These are phyloP conservation scores for Brachionus rubens DNA, from an alignment of 1,140 invertebrate genomes.

Conservation along the genomic window DNA sequence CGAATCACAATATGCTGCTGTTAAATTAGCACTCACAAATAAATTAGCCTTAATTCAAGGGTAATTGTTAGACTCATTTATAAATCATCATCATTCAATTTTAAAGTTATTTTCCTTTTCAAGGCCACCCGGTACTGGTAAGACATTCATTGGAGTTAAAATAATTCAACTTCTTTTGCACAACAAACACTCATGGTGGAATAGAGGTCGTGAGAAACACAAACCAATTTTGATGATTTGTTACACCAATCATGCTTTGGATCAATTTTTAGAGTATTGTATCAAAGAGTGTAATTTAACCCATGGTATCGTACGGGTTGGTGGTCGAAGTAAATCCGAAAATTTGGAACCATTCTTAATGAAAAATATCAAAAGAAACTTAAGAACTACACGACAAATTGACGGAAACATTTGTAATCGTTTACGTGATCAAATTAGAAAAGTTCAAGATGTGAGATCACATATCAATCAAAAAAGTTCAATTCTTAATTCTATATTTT, in stretches of 20 bases:
- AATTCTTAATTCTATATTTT: neutral
- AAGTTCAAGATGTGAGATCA: neutral
- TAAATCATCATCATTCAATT: too few relatives aligned
- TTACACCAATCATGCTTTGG: conserved; percentile 76
- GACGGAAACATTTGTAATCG: neutral
- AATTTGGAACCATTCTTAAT: neutral
- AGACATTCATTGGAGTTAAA: conserved; percentile 72
- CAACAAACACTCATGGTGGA: conserved; percentile 50
- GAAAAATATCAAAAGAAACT: neutral
- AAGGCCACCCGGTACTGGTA: conserved; percentile 72
- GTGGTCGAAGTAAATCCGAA: neutral
- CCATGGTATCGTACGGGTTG: conserved; percentile 18
- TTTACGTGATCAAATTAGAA: neutral
- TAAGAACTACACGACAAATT: neutral
- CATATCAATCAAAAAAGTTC: neutral
- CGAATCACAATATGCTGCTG: conserved; percentile 60
- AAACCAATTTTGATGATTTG: conserved; percentile 70
- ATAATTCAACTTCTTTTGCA: conserved; percentile 64
- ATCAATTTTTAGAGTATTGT: conserved; percentile 62
- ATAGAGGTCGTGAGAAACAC: neutral
- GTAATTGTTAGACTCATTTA: neutral
- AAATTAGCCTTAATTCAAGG: conserved; percentile 70
- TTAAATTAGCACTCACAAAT: conserved; percentile 60
- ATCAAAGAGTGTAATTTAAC: conserved; percentile 48
- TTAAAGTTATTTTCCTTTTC: too few relatives aligned